Evolutionary conservation across 2,113 vertebrate genomes (phyloP), one percentile per base, ranked within the genome.

Genomic region (Toxostoma redivivum): DNA sequence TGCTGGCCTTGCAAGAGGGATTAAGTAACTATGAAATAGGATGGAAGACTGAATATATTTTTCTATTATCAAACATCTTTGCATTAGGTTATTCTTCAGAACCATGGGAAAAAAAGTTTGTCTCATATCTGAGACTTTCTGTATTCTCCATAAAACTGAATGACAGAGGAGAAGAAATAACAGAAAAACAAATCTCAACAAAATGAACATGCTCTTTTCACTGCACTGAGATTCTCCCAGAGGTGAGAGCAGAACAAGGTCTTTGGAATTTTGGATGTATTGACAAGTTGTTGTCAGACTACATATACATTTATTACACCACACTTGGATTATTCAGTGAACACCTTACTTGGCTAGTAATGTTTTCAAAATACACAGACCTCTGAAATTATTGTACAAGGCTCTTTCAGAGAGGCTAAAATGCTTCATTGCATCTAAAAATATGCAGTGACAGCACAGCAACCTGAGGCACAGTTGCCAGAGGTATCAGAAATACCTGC

Each of bases 271-370:
- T 70, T 51, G 31, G 35, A 62, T 81, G 27, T 67, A 88, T 20
- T 53, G 74, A 93, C 48, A 81, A 78, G 48, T 17, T 95, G 91
- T 88, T 93, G n/a, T 90, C 71, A 92, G 79, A 47, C 20, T 88
- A 44, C 56, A 82, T 51, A 62, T 15, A 35, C 2, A 6, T 77
- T 70, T 66, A 74, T 60, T 83, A 88, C 74, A 58, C 45, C 27
- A 78, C 79, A 70, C 60, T 88, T 90, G 54, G 35, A 76, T 85
- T 76, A 64, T 73, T 92, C 71, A 70, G 22, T 42, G 42, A 54
- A 88, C 42, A 77, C 48, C 82, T 89, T 79, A 65, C 40, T 79
- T 60, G 10, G 47, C 42, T 80, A 77, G 15, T 21, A 83, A 62
- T 48, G 74, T 64, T 94, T 86, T 88, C 82, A 84, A 51, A 92